Base-by-base conservation (phyloP, 2,888 invertebrate genomes). In the Drosophila paucipuncta region DNA sequence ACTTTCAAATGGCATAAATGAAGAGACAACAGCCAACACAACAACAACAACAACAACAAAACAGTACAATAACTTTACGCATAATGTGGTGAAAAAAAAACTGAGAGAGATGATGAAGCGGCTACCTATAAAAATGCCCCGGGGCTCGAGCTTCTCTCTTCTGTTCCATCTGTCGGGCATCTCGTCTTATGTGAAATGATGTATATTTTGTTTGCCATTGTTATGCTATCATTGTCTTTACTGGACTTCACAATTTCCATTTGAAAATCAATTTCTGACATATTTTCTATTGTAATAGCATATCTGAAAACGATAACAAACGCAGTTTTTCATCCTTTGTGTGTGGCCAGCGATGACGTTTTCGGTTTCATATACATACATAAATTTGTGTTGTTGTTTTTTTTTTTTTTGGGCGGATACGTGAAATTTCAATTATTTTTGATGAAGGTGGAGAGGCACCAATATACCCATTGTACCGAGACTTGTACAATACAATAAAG, bases 1-100 rank as follows among this genome's bases (percentile, higher is more conserved):
- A 90, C 88, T 89, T 89, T 89, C 87, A 83, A 82, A 80, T 76
- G 66, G 82, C 82, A 78, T 68, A 86, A 84, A 86, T 84, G 87
- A 87, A 89, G 89, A 84, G 84, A 78, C 87, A 74, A 76, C 82
- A 67, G 47, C 65, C 55, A 61, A 52, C 61, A 22, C 22, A 62
- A 47, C 65, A 62, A 58, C 64, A 67, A 57, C 67, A 68, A 49
- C 81, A 68, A 70, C 62, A 55, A 37, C 55, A 60, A 68, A 55
- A 70, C 62, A 63, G 58, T 69, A 68, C 68, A 73, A 81, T 69
- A 68, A 47, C 41, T 78, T 54, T 64, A 73, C 82, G 78, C 73
- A 78, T 63, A 73, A 62, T 55, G 39, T 54, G n/a, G n/a, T 28
- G 16, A 16, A 54, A 25, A 35, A 41, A 63, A 59, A 58, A 61